These are phyloP conservation scores for Altica lythri DNA, from an alignment of 2,888 invertebrate species.

Conservation along the genomic window DNA sequence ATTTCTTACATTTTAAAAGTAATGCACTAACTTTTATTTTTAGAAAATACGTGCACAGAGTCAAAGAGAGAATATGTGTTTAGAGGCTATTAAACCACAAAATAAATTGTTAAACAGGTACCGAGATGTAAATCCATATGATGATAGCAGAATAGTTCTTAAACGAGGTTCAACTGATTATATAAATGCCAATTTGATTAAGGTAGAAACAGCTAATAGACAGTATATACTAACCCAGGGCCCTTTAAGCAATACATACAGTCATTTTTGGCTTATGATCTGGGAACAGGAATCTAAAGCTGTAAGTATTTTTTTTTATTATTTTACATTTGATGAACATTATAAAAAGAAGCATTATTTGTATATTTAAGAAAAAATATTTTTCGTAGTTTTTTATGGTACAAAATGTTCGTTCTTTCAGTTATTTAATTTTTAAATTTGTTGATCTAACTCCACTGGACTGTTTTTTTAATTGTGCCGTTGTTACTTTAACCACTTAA, in stretches of 20 bases:
- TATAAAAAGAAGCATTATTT: no score
- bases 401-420: no score
- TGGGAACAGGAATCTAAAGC: slow-evolving; percentile 93
- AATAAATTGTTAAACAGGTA: slow-evolving; percentile 89
- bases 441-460: no score
- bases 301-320: slow-evolving; percentile 25
- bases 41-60: slow-evolving; percentile 77
- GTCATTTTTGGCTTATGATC: slow-evolving; percentile 97
- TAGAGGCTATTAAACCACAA: slow-evolving; percentile 76
- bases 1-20: no score
- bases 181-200: slow-evolving; percentile 92
- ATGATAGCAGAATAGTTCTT: slow-evolving; percentile 86
- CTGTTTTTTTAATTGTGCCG: no score
- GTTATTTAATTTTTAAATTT: no score
- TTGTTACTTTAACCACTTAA: no score
- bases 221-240: slow-evolving; percentile 96
- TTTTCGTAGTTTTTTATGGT: no score
- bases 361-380: no score
- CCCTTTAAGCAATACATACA: slow-evolving; percentile 82
- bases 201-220: slow-evolving; percentile 81
- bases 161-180: slow-evolving; percentile 78
- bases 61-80: slow-evolving; percentile 66
- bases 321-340: no score
- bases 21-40: no score
- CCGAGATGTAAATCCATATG: slow-evolving; percentile 94